A percentile compares a stretch with the other conserved stretches of the same genome.
Conservation (phyloP, 2,888 invertebrate genomes). For the Eilema caniola region DNA sequence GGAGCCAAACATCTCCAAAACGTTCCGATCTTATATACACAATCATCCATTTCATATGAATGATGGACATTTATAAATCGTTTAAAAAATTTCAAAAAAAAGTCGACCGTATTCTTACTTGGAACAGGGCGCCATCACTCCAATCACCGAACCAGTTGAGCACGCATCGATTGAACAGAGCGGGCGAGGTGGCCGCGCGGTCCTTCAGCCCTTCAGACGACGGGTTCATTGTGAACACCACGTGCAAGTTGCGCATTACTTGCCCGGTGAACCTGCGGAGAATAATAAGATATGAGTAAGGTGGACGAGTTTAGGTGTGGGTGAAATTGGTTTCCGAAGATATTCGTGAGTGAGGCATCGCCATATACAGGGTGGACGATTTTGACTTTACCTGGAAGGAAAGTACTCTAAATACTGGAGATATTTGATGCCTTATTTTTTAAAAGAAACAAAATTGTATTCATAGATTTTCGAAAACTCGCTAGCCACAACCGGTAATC, state of each 20-base stretch:
- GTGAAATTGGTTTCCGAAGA: neutral
- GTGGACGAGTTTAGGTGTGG: neutral
- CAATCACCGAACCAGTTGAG: slow-evolving; percentile 99
- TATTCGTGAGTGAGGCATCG: neutral
- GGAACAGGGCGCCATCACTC: slow-evolving; percentile 98
- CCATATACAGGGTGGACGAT: too few species aligned
- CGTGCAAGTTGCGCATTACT: slow-evolving; percentile 99
- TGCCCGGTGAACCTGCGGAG: slow-evolving; percentile 94
- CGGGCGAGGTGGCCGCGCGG: slow-evolving; percentile 99
- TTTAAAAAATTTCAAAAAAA: too few species aligned
- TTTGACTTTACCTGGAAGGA: too few species aligned
- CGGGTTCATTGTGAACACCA: slow-evolving; percentile 99
- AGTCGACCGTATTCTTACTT: slow-evolving; percentile 80
- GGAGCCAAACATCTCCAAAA: too few species aligned
- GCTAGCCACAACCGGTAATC: too few species aligned
- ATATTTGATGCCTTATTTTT: too few species aligned
- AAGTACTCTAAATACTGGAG: too few species aligned
- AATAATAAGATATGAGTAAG: neutral
- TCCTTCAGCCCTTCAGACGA: slow-evolving; percentile 99
- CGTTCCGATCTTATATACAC: too few species aligned
- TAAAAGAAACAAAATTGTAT: too few species aligned
- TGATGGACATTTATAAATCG: too few species aligned
- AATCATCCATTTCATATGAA: too few species aligned
- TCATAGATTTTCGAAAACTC: too few species aligned
- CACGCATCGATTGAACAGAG: slow-evolving; percentile 99